Evolutionary conservation across 1,140 invertebrate genomes (phyloP), one percentile per base, ranked within the genome.

Genomic region (Trialeurodes vaporariorum): DNA sequence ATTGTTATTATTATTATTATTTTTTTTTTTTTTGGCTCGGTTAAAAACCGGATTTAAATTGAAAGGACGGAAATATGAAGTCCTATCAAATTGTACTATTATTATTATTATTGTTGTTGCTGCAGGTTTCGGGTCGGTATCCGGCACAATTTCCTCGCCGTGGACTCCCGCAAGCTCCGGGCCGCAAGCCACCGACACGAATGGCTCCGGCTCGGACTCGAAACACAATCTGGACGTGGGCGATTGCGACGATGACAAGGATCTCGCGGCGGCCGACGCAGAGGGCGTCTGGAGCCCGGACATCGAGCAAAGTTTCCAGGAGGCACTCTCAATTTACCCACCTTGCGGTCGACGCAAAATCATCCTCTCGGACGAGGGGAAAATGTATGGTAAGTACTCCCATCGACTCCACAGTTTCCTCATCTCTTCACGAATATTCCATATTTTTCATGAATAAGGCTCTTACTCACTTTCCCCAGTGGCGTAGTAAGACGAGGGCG

Each of bases 281-380:
- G 98, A 99, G 81, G 97, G 98, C 70, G 97, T 99, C 23, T 99
- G 98, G 98, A 96, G 93, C 80, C 93, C 96, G 64, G 97, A 99
- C 81, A 99, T 99, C 80, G 98, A 99, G 81, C 97, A 99, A 82
- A 96, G 94, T 81, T 99, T 99, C 82, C 96, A 99, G 80, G 97
- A 99, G 84, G 98, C 98, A 61, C 85, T 99, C 73, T 96, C 96
- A 74, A 98, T 99, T 78, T 98, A 99, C 84, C 98, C 98, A 65
- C 97, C 98, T 70, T 99, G 98, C 81, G 98, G 98, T 67, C 81
- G 98, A 73, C 85, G 98, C 76, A 99, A 99, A 85, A 99, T 99
- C 77, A 99, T 99, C 73, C 86, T 99, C 71, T 98, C 95, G 69
- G 98, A 99, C 80, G 97, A 99, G 83, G 98, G 98, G 77, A 99